These are phyloP conservation scores for Malurus cyaneus DNA, from an alignment of 2,113 vertebrate genomes.

Conservation along the genomic window DNA sequence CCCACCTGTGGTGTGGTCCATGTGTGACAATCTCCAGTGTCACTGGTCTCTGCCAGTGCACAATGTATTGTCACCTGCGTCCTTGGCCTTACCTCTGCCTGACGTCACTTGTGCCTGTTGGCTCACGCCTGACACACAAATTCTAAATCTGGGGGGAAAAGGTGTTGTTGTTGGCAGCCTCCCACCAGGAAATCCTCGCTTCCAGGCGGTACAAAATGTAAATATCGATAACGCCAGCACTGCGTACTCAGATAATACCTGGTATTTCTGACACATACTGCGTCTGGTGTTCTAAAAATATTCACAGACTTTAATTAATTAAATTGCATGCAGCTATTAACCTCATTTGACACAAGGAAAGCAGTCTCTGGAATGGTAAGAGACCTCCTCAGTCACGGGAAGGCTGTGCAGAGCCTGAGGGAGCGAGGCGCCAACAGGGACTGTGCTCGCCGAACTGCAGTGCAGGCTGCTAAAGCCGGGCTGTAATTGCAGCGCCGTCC, in stretches of 20 bases:
- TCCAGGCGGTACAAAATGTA: not conserved
- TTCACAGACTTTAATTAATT: not conserved
- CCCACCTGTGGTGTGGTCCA: not conserved
- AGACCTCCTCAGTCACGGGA: not conserved
- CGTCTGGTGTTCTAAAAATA: constrained; percentile 9
- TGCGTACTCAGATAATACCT: not conserved
- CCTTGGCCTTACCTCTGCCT: not conserved
- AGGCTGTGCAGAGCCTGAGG: not conserved
- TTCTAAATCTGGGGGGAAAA: not conserved
- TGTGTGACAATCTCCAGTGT: not conserved
- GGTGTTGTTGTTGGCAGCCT: not conserved
- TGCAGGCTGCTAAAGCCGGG: not conserved
- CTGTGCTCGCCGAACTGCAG: not conserved
- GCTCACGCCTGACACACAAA: not conserved
- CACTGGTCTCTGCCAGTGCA: fast-evolving
- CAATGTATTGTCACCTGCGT: fast-evolving
- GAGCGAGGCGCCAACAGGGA: not conserved
- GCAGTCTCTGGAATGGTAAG: not conserved
- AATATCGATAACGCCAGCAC: constrained; percentile 21
- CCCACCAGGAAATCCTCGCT: not conserved
- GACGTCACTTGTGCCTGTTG: not conserved
- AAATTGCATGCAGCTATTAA: constrained; percentile 29
- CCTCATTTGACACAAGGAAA: constrained; percentile 42
- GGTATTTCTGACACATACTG: constrained; percentile 4
- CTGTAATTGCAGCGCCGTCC: not conserved